Evolutionary conservation across 2,888 invertebrate genomes (phyloP).

Genomic region (Imbricaverruca yamaguchii): DNA sequence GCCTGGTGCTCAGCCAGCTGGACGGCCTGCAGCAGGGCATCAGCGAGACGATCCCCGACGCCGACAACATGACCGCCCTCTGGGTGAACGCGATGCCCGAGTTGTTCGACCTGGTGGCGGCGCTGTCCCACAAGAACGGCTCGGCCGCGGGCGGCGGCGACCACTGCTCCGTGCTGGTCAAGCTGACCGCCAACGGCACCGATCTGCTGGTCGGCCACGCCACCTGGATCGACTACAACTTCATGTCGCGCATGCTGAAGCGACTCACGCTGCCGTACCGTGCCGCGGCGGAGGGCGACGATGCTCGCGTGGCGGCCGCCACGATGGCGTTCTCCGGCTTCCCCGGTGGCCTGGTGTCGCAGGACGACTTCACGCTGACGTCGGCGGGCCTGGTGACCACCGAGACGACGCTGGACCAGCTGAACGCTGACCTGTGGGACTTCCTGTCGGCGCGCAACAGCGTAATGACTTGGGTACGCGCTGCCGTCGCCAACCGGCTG

Average conservation of each 20-base stretch:
- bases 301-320: slow-evolving; percentile 47
- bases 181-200: slow-evolving; percentile 51
- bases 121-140: neutral
- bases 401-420: slow-evolving; percentile 68
- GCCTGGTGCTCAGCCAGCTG: neutral
- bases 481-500: slow-evolving; percentile 73
- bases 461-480: slow-evolving; percentile 47
- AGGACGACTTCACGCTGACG: slow-evolving; percentile 71
- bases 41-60: neutral
- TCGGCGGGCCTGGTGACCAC: slow-evolving; percentile 56
- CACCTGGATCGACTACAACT: slow-evolving; percentile 66
- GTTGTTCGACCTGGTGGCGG: neutral
- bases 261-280: slow-evolving; percentile 71
- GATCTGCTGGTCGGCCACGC: slow-evolving; percentile 66
- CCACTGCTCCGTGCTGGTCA: slow-evolving; percentile 58
- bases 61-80: neutral
- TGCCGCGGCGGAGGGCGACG: slow-evolving; percentile 45
- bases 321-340: slow-evolving; percentile 72
- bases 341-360: slow-evolving; percentile 70
- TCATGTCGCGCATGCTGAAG: slow-evolving; percentile 75
- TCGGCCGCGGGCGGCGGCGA: slow-evolving; percentile 40
- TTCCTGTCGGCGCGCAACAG: slow-evolving; percentile 32
- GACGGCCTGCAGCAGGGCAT: slow-evolving; percentile 18
- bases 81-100: neutral
- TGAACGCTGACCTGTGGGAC: slow-evolving; percentile 60